phyloP scores from a whole-genome alignment of 2,797 vertebrate genomes.

The Yasuhikotakia modesta region DNA sequence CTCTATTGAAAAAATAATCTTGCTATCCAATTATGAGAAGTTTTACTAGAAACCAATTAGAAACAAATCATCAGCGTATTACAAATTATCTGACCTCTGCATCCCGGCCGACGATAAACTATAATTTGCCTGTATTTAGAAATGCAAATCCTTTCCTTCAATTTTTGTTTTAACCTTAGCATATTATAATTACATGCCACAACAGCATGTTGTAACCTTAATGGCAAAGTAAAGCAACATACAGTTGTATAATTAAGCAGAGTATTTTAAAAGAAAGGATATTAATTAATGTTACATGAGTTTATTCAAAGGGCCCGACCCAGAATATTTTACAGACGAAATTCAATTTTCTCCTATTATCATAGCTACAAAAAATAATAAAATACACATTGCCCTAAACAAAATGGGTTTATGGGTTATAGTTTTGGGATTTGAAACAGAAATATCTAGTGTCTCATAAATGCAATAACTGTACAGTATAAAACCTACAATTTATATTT shows the following conservation, averaged over 20 bases:
- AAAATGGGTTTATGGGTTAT: not conserved
- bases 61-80: slow-evolving; percentile 50
- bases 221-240: slow-evolving; percentile 43
- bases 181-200: slow-evolving; percentile 45
- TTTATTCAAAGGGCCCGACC: slow-evolving; percentile 22
- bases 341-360: slow-evolving; percentile 21
- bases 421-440: not conserved
- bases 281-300: slow-evolving; percentile 21
- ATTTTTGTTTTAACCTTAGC: slow-evolving; percentile 8
- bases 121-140: slow-evolving; percentile 46
- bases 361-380: not conserved
- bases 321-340: slow-evolving; percentile 23
- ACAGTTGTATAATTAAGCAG: not conserved
- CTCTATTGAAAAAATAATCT: slow-evolving; percentile 41
- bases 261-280: slow-evolving; percentile 28
- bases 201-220: slow-evolving; percentile 28
- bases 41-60: slow-evolving; percentile 53
- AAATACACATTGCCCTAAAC: not conserved
- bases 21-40: slow-evolving; percentile 42
- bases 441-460: not conserved
- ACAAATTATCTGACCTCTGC: slow-evolving; percentile 49
- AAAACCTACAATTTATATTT: no score
- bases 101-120: slow-evolving; percentile 41
- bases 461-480: no score
- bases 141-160: slow-evolving; percentile 47